phyloP scores from a whole-genome alignment of 23 tunicate genomes.

The Ascidia mentula region DNA sequence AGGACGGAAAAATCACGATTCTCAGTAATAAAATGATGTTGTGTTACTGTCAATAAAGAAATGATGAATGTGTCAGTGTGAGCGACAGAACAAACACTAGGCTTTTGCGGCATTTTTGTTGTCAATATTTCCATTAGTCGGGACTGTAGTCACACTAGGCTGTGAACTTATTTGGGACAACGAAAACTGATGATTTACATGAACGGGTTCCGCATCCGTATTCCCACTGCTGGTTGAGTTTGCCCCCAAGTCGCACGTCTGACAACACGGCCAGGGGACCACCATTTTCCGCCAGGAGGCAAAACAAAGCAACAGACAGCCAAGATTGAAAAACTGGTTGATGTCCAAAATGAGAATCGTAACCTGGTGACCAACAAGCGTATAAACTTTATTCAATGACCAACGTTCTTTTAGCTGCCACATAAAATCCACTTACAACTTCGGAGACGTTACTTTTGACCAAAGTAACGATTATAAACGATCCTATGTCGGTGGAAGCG shows the following conservation, averaged over 20 bases:
- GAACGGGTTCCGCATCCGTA: background rate
- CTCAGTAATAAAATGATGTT: no score
- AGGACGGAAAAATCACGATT: no score
- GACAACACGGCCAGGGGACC: constrained; percentile 37
- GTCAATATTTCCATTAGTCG: no score
- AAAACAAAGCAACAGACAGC: constrained; percentile 24
- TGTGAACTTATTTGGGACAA: background rate
- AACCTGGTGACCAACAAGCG: background rate
- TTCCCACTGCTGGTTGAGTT: background rate
- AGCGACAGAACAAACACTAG: no score
- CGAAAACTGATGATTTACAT: background rate
- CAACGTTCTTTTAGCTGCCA: background rate
- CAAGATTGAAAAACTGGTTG: constrained; percentile 26
- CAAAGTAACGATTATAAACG: background rate
- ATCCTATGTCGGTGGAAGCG: background rate
- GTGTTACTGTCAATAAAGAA: no score
- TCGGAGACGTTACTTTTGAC: background rate
- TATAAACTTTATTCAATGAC: background rate
- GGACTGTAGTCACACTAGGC: no score
- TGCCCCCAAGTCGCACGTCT: background rate
- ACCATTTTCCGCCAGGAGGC: constrained; percentile 30
- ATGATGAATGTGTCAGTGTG: no score
- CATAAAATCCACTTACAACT: background rate
- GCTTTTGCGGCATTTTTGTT: no score
- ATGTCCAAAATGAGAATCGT: constrained; percentile 29